A percentile compares a stretch with the other conserved stretches of the same genome.
Conservation (phyloP, 2,797 vertebrate genomes). For the Artibeus jamaicensis region DNA sequence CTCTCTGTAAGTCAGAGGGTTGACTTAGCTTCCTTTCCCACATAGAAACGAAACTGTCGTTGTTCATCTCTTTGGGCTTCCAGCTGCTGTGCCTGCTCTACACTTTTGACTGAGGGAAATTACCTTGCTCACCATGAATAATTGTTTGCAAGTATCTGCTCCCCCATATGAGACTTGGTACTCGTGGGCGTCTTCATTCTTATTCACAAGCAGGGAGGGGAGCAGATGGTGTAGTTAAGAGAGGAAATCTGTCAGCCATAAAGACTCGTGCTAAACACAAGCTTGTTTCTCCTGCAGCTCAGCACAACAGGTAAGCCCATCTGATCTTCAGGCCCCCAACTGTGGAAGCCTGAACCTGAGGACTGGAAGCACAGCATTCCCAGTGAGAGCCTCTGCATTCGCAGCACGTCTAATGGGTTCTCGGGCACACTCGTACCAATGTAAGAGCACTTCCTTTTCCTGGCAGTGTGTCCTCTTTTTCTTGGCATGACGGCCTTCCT, state of each 20-base stretch:
- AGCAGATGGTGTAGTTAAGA: neutral
- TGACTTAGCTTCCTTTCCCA: neutral
- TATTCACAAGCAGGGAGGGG: neutral
- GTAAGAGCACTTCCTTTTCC: neutral
- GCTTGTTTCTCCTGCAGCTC: neutral
- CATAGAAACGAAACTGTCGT: neutral
- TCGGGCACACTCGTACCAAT: neutral
- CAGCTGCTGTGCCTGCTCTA: neutral
- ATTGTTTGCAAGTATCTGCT: neutral
- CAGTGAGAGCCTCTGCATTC: neutral
- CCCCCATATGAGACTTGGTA: neutral
- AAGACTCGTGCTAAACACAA: neutral
- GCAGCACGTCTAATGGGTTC: neutral
- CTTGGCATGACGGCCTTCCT: neutral
- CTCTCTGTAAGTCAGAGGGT: neutral
- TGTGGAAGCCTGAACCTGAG: neutral
- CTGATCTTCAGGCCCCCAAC: neutral
- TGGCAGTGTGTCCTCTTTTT: neutral
- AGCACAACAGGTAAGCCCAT: neutral
- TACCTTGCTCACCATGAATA: neutral
- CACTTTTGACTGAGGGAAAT: neutral
- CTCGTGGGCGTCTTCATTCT: neutral
- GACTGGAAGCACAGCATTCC: neutral
- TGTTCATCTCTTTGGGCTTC: conserved; percentile 21
- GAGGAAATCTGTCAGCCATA: neutral